These are phyloP conservation scores for Smittia aterrima DNA, from an alignment of 2,888 invertebrate species.

Conservation along the genomic window DNA sequence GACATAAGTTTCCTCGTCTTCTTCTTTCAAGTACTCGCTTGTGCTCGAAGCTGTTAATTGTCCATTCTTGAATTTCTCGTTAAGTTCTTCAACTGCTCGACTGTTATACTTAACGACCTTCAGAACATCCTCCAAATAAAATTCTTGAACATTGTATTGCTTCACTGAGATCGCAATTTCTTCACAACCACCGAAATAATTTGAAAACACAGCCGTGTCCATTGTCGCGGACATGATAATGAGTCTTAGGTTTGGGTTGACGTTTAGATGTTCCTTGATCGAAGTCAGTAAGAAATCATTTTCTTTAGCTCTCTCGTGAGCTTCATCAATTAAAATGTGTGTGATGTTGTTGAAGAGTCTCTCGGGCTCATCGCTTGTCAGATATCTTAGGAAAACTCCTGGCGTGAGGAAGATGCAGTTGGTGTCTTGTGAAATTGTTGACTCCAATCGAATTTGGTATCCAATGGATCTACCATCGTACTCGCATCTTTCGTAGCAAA, in stretches of 20 bases:
- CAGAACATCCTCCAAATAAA: conserved; percentile 78
- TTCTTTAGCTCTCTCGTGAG: conserved; percentile 91
- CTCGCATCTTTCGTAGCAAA: conserved; percentile 69
- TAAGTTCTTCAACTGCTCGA: conserved; percentile 42
- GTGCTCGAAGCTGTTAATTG: conserved; percentile 45
- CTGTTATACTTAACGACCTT: conserved; percentile 52
- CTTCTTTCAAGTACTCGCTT: conserved; percentile 47
- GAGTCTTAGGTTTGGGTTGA: conserved; percentile 71
- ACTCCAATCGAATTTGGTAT: conserved; percentile 89
- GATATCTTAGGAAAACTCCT: conserved; percentile 80
- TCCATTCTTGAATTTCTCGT: conserved; percentile 44
- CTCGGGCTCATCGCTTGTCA: conserved; percentile 71
- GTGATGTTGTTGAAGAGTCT: conserved; percentile 62
- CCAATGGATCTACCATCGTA: conserved; percentile 71
- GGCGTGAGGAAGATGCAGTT: conserved; percentile 89
- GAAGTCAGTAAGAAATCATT: conserved; percentile 85
- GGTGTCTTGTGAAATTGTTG: conserved; percentile 74
- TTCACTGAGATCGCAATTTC: conserved; percentile 65
- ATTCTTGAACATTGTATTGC: conserved; percentile 69
- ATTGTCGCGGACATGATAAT: conserved; percentile 95
- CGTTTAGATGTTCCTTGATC: conserved; percentile 69
- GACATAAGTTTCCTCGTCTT: conserved; percentile 10
- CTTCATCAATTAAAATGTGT: conserved; percentile 89
- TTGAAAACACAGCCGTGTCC: conserved; percentile 72
- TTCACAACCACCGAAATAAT: conserved; percentile 70